Percentiles rank a stretch among this genome's conserved stretches.
These are phyloP conservation scores for Strongylocentrotus purpuratus DNA, from an alignment of 35 echinoderm and acorn worm species.

Conservation along the genomic window DNA sequence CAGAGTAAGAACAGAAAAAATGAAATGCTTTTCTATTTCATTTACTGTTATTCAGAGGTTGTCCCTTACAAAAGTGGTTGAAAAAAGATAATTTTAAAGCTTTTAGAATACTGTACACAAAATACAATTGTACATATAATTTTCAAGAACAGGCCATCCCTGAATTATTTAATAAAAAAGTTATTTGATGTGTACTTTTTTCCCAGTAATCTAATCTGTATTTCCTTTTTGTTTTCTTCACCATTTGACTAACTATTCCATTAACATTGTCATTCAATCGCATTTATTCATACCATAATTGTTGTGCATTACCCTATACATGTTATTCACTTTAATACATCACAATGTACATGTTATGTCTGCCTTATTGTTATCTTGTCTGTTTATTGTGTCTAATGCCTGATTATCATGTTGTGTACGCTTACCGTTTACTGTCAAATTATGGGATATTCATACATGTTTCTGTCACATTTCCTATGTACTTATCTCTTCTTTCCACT, in stretches of 20 bases:
- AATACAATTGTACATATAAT: too few species aligned
- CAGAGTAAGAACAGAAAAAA: too few species aligned
- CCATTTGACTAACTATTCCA: not conserved
- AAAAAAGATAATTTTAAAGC: too few species aligned
- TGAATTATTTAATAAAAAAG: too few species aligned
- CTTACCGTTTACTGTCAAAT: not conserved
- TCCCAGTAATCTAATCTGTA: not conserved
- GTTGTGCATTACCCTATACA: too few species aligned
- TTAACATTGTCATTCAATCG: not conserved
- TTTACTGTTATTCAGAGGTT: too few species aligned
- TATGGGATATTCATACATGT: not conserved
- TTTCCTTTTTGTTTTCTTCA: not conserved
- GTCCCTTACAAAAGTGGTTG: too few species aligned
- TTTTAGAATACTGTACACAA: too few species aligned
- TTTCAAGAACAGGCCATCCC: too few species aligned
- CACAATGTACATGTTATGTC: not conserved
- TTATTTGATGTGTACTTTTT: too few species aligned
- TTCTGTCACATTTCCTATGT: not conserved
- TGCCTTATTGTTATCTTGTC: not conserved
- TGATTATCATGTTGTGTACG: too few species aligned
- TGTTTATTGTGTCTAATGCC: not conserved
- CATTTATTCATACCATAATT: not conserved
- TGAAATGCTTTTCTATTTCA: too few species aligned
- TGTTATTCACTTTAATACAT: not conserved
- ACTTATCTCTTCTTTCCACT: not conserved